Percentiles rank a stretch among this genome's conserved stretches.
Evolutionary conservation across 2,113 vertebrate genomes (phyloP).

Genomic region (rat (Rattus norvegicus)): GRCr8 NC_086029.1:18261501-18262000

Average conservation of each 20-base stretch:
- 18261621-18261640: not conserved
- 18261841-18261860: not conserved
- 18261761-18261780: not conserved
- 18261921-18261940: not conserved
- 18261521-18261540: not conserved
- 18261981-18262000: not conserved
- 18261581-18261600: not conserved
- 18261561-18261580: not conserved
- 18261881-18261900: not conserved
- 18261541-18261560: not conserved
- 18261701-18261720: not conserved
- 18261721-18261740: not conserved
- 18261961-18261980: not conserved
- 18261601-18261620: not conserved
- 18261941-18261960: not conserved
- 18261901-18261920: not conserved
- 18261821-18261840: not conserved
- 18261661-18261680: not conserved
- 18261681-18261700: not conserved
- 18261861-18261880: not conserved
- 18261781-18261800: not conserved
- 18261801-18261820: not conserved
- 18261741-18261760: not conserved
- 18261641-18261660: not conserved
- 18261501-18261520: not conserved